Evolutionary conservation across 2,888 invertebrate genomes (phyloP).

Genomic region (Alsophila aescularia): DNA sequence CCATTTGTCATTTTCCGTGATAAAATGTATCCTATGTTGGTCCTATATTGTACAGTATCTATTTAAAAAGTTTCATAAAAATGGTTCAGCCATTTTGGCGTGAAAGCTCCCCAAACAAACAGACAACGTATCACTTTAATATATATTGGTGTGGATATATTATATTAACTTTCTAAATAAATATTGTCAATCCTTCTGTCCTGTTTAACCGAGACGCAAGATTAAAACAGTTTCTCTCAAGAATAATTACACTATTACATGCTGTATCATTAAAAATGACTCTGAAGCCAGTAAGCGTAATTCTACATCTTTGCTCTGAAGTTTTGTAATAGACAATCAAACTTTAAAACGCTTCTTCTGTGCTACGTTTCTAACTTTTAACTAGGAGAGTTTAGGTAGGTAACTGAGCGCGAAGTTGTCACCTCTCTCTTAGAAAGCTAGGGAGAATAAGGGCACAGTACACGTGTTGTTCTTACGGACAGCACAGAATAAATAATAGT

Average conservation of each 20-base stretch:
- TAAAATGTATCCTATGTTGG: too few species aligned
- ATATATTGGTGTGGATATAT: too few species aligned
- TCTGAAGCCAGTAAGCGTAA: too few species aligned
- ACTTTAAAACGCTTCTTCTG: constrained; percentile 61
- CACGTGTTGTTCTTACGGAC: too few species aligned
- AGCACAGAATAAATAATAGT: too few species aligned
- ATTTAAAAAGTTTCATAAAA: too few species aligned
- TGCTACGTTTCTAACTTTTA: constrained; percentile 59
- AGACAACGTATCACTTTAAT: too few species aligned
- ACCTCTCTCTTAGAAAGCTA: constrained; percentile 34
- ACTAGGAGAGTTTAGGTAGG: constrained; percentile 64
- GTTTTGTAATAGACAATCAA: constrained; percentile 62
- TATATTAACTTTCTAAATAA: not conserved
- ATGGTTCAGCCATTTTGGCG: too few species aligned
- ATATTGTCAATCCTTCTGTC: not conserved
- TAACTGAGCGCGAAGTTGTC: constrained; percentile 42
- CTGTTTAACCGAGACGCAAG: not conserved
- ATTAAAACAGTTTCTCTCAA: not conserved
- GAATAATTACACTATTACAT: constrained; percentile 2
- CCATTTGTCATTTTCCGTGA: too few species aligned
- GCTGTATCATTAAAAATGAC: constrained; percentile 45
- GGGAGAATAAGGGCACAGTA: not conserved
- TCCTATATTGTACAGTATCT: too few species aligned
- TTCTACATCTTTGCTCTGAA: too few species aligned
- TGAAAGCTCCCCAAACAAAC: too few species aligned